Percentiles rank a stretch among this genome's conserved stretches.
phyloP scores from a whole-genome alignment of 2,888 invertebrate species.

The Hirtodrosophila histrioides region DNA sequence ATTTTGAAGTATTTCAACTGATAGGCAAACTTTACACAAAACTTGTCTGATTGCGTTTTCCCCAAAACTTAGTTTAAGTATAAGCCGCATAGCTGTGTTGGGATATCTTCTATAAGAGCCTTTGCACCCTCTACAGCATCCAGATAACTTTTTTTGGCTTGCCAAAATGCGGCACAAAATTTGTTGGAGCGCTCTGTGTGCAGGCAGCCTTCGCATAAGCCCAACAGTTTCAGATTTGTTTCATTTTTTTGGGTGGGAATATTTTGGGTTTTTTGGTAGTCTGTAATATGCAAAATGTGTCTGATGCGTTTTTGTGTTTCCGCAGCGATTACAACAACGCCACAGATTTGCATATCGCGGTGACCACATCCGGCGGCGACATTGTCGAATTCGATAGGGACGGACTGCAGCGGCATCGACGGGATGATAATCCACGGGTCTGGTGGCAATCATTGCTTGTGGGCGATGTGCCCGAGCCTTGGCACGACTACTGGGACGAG shows the following conservation, averaged over 20 bases:
- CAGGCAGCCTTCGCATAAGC: conserved; percentile 13
- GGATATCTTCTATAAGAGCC: neutral
- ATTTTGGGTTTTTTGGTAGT: neutral
- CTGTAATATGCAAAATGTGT: conserved; percentile 49
- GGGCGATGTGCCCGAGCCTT: conserved; percentile 87
- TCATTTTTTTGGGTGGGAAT: conserved; percentile 9
- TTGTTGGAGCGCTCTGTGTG: conserved; percentile 7
- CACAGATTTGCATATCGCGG: conserved; percentile 95
- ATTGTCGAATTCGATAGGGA: conserved; percentile 94
- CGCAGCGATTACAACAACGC: conserved; percentile 91
- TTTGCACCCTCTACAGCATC: neutral
- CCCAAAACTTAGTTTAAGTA: neutral
- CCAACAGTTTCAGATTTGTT: conserved; percentile 12
- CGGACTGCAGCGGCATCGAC: conserved; percentile 87
- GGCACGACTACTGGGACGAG: conserved; percentile 90
- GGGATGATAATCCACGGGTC: conserved; percentile 81
- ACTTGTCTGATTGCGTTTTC: neutral
- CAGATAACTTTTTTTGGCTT: conserved; percentile 2
- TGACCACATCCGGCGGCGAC: conserved; percentile 91
- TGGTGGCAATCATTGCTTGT: conserved; percentile 90
- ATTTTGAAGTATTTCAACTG: too few species aligned
- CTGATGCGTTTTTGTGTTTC: conserved; percentile 54
- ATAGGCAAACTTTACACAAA: too few species aligned
- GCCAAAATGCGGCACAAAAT: conserved; percentile 14
- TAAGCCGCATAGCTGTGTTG: neutral